phyloP scores from a whole-genome alignment of 1,140 invertebrate genomes.

The Tetragonula clypearis region DNA sequence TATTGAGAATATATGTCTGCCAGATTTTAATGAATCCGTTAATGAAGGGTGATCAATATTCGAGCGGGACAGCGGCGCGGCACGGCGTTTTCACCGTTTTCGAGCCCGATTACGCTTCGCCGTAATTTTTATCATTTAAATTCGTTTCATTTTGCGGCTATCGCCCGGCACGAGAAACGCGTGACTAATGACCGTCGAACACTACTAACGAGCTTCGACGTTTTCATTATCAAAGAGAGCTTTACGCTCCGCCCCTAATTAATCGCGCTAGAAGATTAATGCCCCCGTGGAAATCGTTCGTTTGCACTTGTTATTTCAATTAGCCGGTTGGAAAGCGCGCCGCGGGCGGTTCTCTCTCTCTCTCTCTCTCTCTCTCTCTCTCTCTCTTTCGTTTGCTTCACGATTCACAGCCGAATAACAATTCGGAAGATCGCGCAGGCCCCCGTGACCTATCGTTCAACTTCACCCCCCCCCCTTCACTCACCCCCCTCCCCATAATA shows the following conservation, averaged over 20 bases:
- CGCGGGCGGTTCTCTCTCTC: background rate
- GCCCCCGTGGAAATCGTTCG: slow-evolving; percentile 15
- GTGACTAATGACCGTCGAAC: slow-evolving; percentile 27
- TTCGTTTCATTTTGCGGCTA: background rate
- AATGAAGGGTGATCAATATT: slow-evolving; percentile 32
- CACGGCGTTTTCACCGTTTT: no score
- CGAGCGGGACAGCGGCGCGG: background rate
- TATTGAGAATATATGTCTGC: slow-evolving; percentile 10
- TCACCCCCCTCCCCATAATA: no score
- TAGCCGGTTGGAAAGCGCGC: slow-evolving; percentile 1
- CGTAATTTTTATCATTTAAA: slow-evolving; percentile 23
- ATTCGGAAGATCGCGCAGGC: background rate
- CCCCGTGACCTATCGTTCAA: background rate
- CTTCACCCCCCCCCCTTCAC: no score
- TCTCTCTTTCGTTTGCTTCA: background rate
- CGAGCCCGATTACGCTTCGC: no score
- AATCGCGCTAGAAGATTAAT: slow-evolving; percentile 26
- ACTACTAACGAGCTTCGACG: slow-evolving; percentile 36
- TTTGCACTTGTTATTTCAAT: slow-evolving; percentile 37
- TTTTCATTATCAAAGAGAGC: slow-evolving; percentile 40
- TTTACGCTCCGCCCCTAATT: slow-evolving; percentile 17
- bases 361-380: no score
- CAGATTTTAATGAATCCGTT: slow-evolving; percentile 29
- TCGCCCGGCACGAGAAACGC: no score
- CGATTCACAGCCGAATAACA: slow-evolving; percentile 3